These are phyloP conservation scores for Camponotus fellah DNA, from an alignment of 2,888 invertebrate genomes.

Conservation along the genomic window DNA sequence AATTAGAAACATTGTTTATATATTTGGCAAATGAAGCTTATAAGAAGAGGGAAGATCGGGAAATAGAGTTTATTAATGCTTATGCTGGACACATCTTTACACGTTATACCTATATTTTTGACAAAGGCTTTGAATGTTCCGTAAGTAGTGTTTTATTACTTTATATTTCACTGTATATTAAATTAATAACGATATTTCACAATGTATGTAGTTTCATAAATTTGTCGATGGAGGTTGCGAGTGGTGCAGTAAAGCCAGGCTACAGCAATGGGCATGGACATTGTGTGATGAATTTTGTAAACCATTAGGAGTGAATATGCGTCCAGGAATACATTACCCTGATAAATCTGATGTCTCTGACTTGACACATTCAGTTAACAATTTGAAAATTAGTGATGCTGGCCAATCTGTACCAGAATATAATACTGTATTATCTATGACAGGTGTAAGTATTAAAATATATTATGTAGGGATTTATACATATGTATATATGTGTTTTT, in stretches of 20 bases:
- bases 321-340: conserved; percentile 81
- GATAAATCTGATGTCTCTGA: conserved; percentile 38
- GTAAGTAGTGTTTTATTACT: conserved; percentile 8
- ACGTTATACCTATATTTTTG: background rate
- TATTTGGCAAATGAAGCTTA: conserved; percentile 17
- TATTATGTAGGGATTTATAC: background rate
- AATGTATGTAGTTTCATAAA: conserved; percentile 74
- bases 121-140: conserved; percentile 23
- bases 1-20: conserved; percentile 13
- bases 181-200: conserved; percentile 3
- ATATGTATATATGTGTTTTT: background rate
- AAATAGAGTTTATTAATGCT: background rate
- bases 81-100: conserved; percentile 11
- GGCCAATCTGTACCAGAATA: rapidly evolving
- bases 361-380: background rate
- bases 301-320: conserved; percentile 71
- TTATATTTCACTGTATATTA: conserved; percentile 26
- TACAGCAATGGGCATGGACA: conserved; percentile 83
- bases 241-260: conserved; percentile 80
- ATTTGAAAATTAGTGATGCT: background rate
- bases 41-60: background rate
- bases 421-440: conserved; percentile 57
- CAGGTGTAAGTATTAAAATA: conserved; percentile 67
- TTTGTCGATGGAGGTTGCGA: conserved; percentile 62
- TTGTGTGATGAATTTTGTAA: conserved; percentile 83